A percentile compares a stretch with the other conserved stretches of the same genome.
phyloP scores from a whole-genome alignment of 2,797 vertebrate species.

The Enteromius paludinosus region DNA sequence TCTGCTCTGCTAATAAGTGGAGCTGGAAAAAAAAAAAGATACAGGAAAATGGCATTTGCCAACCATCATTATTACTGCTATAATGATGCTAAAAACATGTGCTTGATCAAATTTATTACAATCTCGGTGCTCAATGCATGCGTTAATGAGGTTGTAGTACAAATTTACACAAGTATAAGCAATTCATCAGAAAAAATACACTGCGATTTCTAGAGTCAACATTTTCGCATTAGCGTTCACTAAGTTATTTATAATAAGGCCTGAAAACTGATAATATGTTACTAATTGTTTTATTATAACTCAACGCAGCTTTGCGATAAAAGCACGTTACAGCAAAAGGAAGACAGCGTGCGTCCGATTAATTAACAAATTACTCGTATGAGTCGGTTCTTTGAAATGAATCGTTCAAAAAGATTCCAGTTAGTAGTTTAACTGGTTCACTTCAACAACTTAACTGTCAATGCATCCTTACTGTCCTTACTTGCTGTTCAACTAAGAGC shows the following conservation, averaged over 20 bases:
- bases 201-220: background rate
- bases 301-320: background rate
- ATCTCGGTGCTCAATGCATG: background rate
- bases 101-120: background rate
- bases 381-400: background rate
- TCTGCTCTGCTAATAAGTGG: conserved; percentile 9
- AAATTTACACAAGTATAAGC: background rate
- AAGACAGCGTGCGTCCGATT: background rate
- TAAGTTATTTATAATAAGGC: background rate
- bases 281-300: background rate
- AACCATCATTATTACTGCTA: background rate
- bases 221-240: background rate
- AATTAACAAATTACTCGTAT: background rate
- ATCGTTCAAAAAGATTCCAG: background rate
- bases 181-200: background rate
- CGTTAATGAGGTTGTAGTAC: background rate
- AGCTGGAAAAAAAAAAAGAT: background rate
- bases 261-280: background rate
- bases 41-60: background rate
- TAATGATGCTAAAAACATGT: background rate
- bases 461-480: background rate
- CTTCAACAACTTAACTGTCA: background rate
- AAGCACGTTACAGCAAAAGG: background rate
- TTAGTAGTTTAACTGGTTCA: background rate
- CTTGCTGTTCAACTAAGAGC: background rate